A percentile compares a stretch with the other conserved stretches of the same genome.
These are phyloP conservation scores for Pelmatolapia mariae DNA, from an alignment of 2,113 vertebrate species.

Conservation along the genomic window DNA sequence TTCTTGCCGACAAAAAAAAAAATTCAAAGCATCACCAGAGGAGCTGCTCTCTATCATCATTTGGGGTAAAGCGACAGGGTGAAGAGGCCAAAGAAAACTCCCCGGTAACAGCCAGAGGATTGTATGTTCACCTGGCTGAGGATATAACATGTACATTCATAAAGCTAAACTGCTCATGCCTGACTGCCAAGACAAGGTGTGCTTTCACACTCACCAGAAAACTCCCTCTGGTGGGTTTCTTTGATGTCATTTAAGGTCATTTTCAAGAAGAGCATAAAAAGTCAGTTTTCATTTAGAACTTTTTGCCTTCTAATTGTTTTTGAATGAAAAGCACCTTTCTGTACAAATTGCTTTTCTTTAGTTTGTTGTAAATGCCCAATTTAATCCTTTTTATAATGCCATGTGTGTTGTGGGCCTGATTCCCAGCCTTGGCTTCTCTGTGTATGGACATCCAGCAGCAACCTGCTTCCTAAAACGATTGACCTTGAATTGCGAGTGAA, in stretches of 20 bases:
- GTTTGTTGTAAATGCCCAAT: background rate
- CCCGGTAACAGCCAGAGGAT: constrained; percentile 27
- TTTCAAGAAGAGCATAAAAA: background rate
- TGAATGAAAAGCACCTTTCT: background rate
- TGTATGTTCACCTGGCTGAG: constrained; percentile 34
- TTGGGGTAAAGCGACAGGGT: background rate
- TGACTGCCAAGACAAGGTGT: constrained; percentile 19
- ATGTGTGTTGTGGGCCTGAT: background rate
- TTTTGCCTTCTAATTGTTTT: background rate
- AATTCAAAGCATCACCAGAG: constrained; percentile 4
- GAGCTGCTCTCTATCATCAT: constrained; percentile 30
- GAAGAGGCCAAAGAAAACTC: constrained; percentile 45
- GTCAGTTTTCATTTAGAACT: background rate
- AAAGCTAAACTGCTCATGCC: background rate
- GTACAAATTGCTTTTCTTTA: background rate
- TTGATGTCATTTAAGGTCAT: constrained; percentile 4
- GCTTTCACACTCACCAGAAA: constrained; percentile 19
- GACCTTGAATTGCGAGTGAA: background rate
- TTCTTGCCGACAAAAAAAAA: constrained; percentile 15
- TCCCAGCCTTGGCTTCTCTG: background rate
- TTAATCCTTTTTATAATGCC: background rate
- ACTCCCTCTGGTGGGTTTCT: background rate
- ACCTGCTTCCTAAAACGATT: background rate
- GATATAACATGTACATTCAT: constrained; percentile 50
- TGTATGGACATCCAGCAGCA: background rate